These are phyloP conservation scores for Dorcus hopei DNA, from an alignment of 2,888 invertebrate species.

Conservation along the genomic window DNA sequence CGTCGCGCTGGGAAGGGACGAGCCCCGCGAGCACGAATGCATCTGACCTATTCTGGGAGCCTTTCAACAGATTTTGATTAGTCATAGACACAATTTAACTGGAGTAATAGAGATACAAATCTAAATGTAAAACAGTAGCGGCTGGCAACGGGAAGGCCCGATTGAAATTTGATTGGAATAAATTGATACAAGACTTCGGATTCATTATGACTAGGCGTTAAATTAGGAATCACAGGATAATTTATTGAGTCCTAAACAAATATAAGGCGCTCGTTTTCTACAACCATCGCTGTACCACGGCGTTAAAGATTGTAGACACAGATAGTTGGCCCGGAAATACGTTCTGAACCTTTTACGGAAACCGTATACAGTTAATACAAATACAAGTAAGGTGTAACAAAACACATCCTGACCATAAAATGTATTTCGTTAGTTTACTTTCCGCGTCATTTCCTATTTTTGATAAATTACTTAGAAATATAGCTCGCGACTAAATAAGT, in stretches of 20 bases:
- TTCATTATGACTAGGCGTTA: slow-evolving; percentile 46
- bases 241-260: slow-evolving; percentile 33
- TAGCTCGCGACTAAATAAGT: too few relatives aligned
- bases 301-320: too few relatives aligned
- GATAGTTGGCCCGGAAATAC: too few relatives aligned
- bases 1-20: slow-evolving; percentile 2
- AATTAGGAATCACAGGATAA: slow-evolving; percentile 32
- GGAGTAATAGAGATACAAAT: slow-evolving; percentile 50
- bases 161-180: slow-evolving; percentile 50
- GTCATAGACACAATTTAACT: slow-evolving; percentile 52
- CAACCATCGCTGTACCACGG: too few relatives aligned
- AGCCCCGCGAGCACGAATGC: slow-evolving; percentile 12
- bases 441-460: too few relatives aligned
- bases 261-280: slow-evolving; percentile 5
- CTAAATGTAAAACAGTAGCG: slow-evolving; percentile 50
- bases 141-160: slow-evolving; percentile 37
- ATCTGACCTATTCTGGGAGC: slow-evolving; percentile 37
- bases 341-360: too few relatives aligned
- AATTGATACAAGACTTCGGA: slow-evolving; percentile 43
- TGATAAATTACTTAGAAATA: too few relatives aligned
- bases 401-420: too few relatives aligned
- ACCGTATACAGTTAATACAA: too few relatives aligned
- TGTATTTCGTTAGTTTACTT: too few relatives aligned
- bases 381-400: too few relatives aligned
- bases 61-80: slow-evolving; percentile 51